Evolutionary conservation across 1,140 invertebrate species (phyloP), one percentile per base, ranked within the genome.

Genomic region (Macrosteles quadrilineatus): DNA sequence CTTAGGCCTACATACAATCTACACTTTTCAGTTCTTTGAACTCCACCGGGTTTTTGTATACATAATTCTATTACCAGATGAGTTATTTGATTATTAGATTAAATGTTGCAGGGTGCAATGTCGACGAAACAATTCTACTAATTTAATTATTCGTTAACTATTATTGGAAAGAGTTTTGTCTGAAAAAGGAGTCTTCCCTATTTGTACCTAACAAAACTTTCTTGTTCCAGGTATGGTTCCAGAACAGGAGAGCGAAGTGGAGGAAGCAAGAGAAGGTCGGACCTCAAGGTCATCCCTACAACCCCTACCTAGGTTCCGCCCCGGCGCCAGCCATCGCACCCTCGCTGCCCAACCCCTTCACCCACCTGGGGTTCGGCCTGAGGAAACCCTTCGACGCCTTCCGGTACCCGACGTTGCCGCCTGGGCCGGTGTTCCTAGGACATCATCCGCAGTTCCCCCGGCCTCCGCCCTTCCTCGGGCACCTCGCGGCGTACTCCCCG

Each of bases 161-260:
- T n/a, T n/a, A n/a, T n/a, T n/a, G n/a, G n/a, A n/a, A n/a, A n/a
- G n/a, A n/a, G n/a, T n/a, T n/a, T n/a, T n/a, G n/a, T n/a, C n/a
- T n/a, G n/a, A n/a, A n/a, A n/a, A n/a, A n/a, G n/a, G n/a, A n/a
- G n/a, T n/a, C n/a, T n/a, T n/a, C n/a, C n/a, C n/a, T n/a, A n/a
- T n/a, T n/a, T n/a, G n/a, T n/a, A n/a, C n/a, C n/a, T n/a, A n/a
- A n/a, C n/a, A n/a, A n/a, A n/a, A n/a, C n/a, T 73, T 70, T 75
- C 76, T 76, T 76, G 73, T 84, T 86, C n/a, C 84, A 97, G 94
- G 95, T 98, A 11, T 97, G 96, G 96, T 98, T 98, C 82, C 95
- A 98, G 84, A 98, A 98, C 82, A 84, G 96, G 14, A 85, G 96
- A 50, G 96, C 95, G 0, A 98, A 97, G 82, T 96, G 94, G 92